phyloP scores from a whole-genome alignment of 2,797 vertebrate species.

The Hoplostethus atlanticus region DNA sequence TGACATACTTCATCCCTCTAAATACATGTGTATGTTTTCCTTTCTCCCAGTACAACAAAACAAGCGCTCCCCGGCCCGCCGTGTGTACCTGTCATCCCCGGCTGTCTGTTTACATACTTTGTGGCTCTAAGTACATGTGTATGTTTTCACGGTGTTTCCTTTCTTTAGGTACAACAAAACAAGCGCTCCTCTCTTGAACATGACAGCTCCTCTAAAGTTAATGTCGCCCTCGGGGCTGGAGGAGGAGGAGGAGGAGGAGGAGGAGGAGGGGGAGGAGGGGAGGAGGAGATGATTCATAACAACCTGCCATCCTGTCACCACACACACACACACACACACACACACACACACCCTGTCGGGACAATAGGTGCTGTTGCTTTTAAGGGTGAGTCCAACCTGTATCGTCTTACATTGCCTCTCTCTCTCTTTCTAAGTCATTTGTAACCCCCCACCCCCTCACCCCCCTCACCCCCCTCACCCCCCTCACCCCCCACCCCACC shows the following conservation, averaged over 20 bases:
- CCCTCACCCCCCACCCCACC: too few relatives aligned
- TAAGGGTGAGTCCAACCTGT: conserved; percentile 80
- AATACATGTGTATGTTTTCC: conserved; percentile 44
- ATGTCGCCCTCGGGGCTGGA: conserved; percentile 55
- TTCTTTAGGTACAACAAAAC: conserved; percentile 78
- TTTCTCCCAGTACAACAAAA: conserved; percentile 16
- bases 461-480: too few relatives aligned
- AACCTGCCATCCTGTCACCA: conserved; percentile 69
- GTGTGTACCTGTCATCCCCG: conserved; percentile 42
- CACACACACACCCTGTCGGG: conserved; percentile 63
- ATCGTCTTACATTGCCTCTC: conserved; percentile 79
- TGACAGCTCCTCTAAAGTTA: conserved; percentile 74
- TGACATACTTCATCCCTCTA: conserved; percentile 56
- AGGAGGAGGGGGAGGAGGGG: conserved; percentile 22
- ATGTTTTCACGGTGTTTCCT: conserved; percentile 78
- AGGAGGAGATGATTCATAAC: conserved; percentile 72
- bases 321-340: conserved; percentile 43
- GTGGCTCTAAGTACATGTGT: conserved; percentile 78
- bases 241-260: not conserved
- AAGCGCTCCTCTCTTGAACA: conserved; percentile 78
- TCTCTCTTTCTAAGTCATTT: conserved; percentile 41
- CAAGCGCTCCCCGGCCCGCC: conserved; percentile 25
- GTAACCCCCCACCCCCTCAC: too few relatives aligned
- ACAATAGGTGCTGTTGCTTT: conserved; percentile 84
- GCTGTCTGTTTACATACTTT: conserved; percentile 75